Conservation (phyloP, 2,113 vertebrate species). For the Ailuropoda melanoleuca region DNA sequence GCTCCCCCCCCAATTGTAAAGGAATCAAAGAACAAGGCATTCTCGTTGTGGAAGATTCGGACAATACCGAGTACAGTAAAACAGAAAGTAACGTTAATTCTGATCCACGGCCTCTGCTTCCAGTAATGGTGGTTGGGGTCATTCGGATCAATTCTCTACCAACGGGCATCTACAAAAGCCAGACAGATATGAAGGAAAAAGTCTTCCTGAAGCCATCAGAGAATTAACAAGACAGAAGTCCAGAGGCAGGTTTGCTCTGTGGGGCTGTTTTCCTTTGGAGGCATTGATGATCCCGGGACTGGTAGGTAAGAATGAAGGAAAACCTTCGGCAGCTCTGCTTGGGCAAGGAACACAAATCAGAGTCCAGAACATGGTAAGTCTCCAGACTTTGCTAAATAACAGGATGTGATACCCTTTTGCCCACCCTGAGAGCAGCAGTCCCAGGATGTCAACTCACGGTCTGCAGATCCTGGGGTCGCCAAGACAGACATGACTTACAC, state of each 20-base stretch:
- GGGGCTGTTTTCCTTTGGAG: neutral
- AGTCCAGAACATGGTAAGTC: neutral
- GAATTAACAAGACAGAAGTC: neutral
- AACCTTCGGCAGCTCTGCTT: neutral
- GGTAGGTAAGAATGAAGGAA: neutral
- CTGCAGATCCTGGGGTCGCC: neutral
- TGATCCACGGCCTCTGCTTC: neutral
- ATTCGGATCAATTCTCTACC: neutral
- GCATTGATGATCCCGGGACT: neutral
- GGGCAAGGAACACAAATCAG: neutral
- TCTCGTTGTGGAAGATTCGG: neutral
- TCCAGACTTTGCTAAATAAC: neutral
- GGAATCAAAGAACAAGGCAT: neutral
- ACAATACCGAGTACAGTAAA: neutral
- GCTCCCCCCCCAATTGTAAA: neutral
- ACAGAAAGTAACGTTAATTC: neutral
- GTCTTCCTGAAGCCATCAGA: neutral
- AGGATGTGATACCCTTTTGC: neutral
- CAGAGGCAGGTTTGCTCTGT: accelerated
- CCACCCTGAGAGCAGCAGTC: neutral
- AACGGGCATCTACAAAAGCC: neutral
- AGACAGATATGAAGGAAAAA: neutral
- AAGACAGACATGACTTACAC: neutral
- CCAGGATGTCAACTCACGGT: neutral
- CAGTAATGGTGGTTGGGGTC: neutral